A percentile compares a stretch with the other conserved stretches of the same genome.
Evolutionary conservation across 2,797 vertebrate genomes (phyloP).

Genomic region (Anguilla anguilla): DNA sequence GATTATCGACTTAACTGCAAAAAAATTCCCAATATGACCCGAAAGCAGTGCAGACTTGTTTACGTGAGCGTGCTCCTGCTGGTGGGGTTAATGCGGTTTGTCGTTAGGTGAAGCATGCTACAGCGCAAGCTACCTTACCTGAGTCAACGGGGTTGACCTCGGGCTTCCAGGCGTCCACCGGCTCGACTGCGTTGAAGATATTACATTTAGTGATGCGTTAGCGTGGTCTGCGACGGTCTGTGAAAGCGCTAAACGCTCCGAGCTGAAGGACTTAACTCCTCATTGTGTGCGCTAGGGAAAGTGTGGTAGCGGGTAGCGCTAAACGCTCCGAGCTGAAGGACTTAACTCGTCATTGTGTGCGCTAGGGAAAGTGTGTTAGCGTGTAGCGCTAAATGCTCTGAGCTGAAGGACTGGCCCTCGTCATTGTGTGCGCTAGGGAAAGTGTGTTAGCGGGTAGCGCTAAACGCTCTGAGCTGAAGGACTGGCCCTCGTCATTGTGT

Average conservation of each 20-base stretch:
- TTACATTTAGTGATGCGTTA: slow-evolving; percentile 56
- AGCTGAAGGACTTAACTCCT: background rate
- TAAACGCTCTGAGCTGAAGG: background rate
- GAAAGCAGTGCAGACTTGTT: background rate
- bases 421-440: background rate
- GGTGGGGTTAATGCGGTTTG: background rate
- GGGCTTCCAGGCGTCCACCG: slow-evolving; percentile 76
- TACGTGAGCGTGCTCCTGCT: background rate
- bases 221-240: slow-evolving; percentile 1
- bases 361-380: background rate
- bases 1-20: background rate
- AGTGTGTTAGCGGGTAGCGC: too few relatives aligned
- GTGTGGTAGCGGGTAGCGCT: background rate
- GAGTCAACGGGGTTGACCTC: slow-evolving; percentile 76
- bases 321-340: background rate
- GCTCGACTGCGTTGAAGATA: slow-evolving; percentile 68
- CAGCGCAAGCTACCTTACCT: slow-evolving; percentile 70
- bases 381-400: background rate
- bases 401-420: too few relatives aligned
- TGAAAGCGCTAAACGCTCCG: background rate
- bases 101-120: background rate
- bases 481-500: slow-evolving; percentile 10
- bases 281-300: background rate
- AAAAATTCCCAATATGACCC: background rate
- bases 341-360: background rate